Evolutionary conservation across 2,888 invertebrate species (phyloP).

Genomic region (Macrophya annulata): DNA sequence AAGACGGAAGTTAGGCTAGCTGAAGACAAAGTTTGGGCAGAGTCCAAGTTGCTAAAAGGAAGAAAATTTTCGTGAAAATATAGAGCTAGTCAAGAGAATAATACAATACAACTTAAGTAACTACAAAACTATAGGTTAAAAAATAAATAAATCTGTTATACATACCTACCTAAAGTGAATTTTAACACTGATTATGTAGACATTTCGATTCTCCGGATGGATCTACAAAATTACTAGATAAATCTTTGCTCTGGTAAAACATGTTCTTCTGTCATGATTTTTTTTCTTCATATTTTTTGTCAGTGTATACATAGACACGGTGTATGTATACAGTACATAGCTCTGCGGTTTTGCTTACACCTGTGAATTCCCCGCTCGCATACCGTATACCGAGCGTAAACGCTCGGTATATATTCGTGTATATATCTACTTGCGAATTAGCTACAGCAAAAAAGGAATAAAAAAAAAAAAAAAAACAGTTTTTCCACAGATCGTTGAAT

Average conservation of each 20-base stretch:
- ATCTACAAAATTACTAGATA: slow-evolving; percentile 11
- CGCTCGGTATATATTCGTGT: background rate
- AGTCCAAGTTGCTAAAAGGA: slow-evolving; percentile 76
- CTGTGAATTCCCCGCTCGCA: background rate
- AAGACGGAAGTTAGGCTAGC: slow-evolving; percentile 75
- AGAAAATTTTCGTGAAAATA: slow-evolving; percentile 74
- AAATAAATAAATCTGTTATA: slow-evolving; percentile 8
- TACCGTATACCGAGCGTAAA: background rate
- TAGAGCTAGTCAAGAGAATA: slow-evolving; percentile 58
- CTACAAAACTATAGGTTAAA: background rate
- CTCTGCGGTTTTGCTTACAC: background rate
- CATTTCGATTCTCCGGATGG: background rate
- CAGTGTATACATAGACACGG: background rate
- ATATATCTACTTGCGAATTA: background rate
- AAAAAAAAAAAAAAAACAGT: slow-evolving; percentile 15
- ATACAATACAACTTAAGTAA: slow-evolving; percentile 35
- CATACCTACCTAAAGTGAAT: background rate
- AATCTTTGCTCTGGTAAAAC: slow-evolving; percentile 7
- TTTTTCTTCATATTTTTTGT: background rate
- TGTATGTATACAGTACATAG: too few relatives aligned
- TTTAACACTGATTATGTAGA: slow-evolving; percentile 28
- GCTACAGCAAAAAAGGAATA: background rate
- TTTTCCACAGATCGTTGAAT: slow-evolving; percentile 34
- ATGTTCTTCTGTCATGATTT: background rate
- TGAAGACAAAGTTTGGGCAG: slow-evolving; percentile 73